Evolutionary conservation across 2,797 vertebrate genomes (phyloP).

Genomic region (Triplophysa bombifrons): DNA sequence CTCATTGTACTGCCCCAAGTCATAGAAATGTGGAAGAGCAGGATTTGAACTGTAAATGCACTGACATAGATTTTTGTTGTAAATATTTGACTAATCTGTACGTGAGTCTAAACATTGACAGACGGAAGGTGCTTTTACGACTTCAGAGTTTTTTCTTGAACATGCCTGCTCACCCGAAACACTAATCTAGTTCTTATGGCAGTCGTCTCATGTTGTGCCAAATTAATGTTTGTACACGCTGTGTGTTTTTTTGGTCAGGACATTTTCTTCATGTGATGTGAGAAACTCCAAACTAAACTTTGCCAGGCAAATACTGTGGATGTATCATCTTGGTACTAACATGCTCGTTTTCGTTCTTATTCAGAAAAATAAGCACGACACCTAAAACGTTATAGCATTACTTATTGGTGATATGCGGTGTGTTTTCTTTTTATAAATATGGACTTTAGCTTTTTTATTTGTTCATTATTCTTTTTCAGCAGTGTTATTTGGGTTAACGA

Average conservation of each 20-base stretch:
- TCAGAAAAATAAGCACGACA: background rate
- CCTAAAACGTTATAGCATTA: background rate
- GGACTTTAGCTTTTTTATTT: background rate
- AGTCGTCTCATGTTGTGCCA: slow-evolving; percentile 42
- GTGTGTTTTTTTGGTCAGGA: background rate
- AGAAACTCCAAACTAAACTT: slow-evolving; percentile 31
- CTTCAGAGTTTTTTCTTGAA: slow-evolving; percentile 16
- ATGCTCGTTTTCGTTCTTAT: background rate
- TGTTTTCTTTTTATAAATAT: background rate
- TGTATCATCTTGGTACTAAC: slow-evolving; percentile 49
- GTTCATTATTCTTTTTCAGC: background rate
- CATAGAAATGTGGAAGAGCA: background rate
- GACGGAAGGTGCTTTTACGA: slow-evolving; percentile 2
- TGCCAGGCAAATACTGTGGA: slow-evolving; percentile 49
- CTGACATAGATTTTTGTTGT: slow-evolving; percentile 14
- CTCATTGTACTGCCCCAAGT: background rate
- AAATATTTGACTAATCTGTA: slow-evolving; percentile 27
- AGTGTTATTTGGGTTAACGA: background rate
- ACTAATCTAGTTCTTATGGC: background rate
- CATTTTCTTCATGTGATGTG: slow-evolving; percentile 31
- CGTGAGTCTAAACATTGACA: background rate
- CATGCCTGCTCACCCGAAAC: slow-evolving; percentile 16
- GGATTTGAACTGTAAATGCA: background rate
- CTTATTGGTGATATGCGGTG: background rate
- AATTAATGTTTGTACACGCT: slow-evolving; percentile 2